Conservation (phyloP, 2,888 invertebrate genomes). For the Aquatica leii region DNA sequence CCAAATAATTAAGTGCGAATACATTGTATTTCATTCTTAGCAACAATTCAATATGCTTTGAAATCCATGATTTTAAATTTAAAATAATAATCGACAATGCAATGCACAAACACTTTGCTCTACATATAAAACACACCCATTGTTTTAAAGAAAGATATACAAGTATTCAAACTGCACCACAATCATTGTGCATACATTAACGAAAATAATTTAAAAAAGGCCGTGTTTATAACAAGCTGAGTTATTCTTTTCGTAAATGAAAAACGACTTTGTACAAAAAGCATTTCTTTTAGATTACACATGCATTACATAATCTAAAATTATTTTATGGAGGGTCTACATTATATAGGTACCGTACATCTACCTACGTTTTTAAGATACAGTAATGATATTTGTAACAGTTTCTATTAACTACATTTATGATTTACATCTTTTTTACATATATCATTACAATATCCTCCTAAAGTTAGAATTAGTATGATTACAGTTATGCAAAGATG, state of each 20-base stretch:
- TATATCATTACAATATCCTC: conserved; percentile 45
- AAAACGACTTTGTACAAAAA: conserved; percentile 61
- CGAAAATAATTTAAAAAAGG: conserved; percentile 33
- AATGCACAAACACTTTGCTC: conserved; percentile 38
- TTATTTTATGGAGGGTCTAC: conserved; percentile 59
- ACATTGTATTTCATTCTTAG: conserved; percentile 50
- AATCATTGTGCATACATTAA: conserved; percentile 35
- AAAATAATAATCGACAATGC: conserved; percentile 42
- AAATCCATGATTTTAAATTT: conserved; percentile 56
- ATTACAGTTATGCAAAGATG: conserved; percentile 57
- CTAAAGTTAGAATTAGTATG: conserved; percentile 50
- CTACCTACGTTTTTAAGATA: conserved; percentile 54
- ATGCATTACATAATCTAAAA: conserved; percentile 59
- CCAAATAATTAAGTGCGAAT: conserved; percentile 40
- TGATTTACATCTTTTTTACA: conserved; percentile 36
- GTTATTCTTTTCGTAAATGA: conserved; percentile 44
- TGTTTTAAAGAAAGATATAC: conserved; percentile 54
- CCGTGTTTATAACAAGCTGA: conserved; percentile 48
- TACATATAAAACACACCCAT: conserved; percentile 47
- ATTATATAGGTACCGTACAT: conserved; percentile 57
- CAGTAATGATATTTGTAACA: conserved; percentile 35
- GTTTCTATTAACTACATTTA: conserved; percentile 29
- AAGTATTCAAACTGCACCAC: conserved; percentile 44
- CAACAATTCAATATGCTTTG: conserved; percentile 51
- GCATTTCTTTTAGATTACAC: conserved; percentile 57